A percentile compares a stretch with the other conserved stretches of the same genome.
Conservation (phyloP, 2,797 vertebrate species). For the Okamejei kenojei region DNA sequence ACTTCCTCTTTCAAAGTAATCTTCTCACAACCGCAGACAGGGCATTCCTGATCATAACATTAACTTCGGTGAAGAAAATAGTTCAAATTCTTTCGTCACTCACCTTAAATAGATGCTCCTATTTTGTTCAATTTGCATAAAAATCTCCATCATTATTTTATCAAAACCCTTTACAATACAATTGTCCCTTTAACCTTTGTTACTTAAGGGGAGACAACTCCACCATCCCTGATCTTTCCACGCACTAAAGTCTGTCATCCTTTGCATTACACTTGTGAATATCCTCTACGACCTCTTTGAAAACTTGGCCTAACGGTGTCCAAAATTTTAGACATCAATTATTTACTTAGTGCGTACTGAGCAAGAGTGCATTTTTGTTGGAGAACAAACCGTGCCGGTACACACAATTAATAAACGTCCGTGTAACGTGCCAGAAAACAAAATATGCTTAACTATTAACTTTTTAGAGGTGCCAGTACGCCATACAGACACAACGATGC, state of each 20-base stretch:
- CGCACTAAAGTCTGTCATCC: not conserved
- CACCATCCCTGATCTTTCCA: not conserved
- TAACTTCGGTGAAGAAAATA: not conserved
- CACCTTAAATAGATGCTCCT: not conserved
- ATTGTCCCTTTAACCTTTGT: not conserved
- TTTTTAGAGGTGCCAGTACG: no score
- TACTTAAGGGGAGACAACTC: not conserved
- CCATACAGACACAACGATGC: not conserved
- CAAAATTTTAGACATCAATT: not conserved
- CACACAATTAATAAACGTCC: no score
- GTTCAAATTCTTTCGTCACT: not conserved
- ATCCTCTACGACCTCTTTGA: not conserved
- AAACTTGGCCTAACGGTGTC: not conserved
- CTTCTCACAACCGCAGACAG: not conserved
- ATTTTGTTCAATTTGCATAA: not conserved
- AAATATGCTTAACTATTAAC: no score
- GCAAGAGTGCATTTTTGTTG: no score
- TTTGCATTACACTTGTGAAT: not conserved
- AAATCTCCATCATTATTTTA: not conserved
- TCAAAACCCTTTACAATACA: not conserved
- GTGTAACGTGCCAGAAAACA: no score
- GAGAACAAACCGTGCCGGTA: no score
- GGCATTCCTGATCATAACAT: not conserved
- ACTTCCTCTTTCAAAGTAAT: not conserved
- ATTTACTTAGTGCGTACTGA: no score